Percentiles rank a stretch among this genome's conserved stretches.
phyloP scores from a whole-genome alignment of 2,888 invertebrate genomes.

The Deilephila porcellus region DNA sequence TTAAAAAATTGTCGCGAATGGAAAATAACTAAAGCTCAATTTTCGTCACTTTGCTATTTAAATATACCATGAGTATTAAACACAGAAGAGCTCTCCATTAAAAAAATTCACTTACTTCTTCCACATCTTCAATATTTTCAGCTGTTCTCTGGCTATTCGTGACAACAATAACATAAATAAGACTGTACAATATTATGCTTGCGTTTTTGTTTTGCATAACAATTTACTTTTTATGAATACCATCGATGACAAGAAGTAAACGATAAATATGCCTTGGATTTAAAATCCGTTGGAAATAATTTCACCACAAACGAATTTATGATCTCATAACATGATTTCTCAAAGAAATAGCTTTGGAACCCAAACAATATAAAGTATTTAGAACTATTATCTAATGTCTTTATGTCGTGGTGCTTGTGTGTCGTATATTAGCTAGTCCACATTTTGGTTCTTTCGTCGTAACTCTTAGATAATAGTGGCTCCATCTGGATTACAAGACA shows the following conservation, averaged over 20 bases:
- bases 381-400: conserved; percentile 55
- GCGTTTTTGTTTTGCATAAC: conserved; percentile 12
- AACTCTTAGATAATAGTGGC: conserved; percentile 1
- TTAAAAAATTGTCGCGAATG: background rate
- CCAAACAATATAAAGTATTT: conserved; percentile 43
- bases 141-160: conserved; percentile 32
- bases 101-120: background rate
- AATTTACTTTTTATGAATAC: conserved; percentile 18
- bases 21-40: background rate
- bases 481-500: background rate
- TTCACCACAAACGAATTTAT: conserved; percentile 21
- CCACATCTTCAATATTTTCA: background rate
- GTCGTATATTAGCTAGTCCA: conserved; percentile 43
- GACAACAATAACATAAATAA: conserved; percentile 30
- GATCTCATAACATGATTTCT: conserved; percentile 17
- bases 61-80: background rate
- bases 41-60: background rate
- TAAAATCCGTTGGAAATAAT: conserved; percentile 13
- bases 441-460: conserved; percentile 21
- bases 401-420: conserved; percentile 47
- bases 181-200: background rate
- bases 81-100: background rate
- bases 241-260: conserved; percentile 20
- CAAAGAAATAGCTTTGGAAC: conserved; percentile 10
- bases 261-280: conserved; percentile 12